A percentile compares a stretch with the other conserved stretches of the same genome.
phyloP scores from a whole-genome alignment of 2,797 vertebrate genomes.

The Melopsittacus undulatus region DNA sequence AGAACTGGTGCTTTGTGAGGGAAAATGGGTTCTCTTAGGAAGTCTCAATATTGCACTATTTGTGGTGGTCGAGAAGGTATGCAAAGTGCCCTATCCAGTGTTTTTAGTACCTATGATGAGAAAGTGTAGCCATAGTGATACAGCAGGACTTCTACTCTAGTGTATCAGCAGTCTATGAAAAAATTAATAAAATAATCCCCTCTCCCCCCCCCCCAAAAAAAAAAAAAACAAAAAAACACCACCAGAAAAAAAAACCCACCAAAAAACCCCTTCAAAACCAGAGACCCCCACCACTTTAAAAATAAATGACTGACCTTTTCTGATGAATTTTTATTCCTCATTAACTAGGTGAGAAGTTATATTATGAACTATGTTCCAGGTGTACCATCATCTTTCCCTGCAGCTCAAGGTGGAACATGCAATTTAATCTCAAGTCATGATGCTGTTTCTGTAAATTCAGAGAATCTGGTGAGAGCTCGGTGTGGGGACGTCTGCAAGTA shows the following conservation, averaged over 20 bases:
- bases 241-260: not conserved
- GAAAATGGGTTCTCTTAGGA: not conserved
- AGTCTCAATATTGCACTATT: not conserved
- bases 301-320: not conserved
- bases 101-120: not conserved
- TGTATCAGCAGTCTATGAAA: not conserved
- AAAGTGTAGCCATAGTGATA: not conserved
- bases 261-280: not conserved
- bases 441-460: not conserved
- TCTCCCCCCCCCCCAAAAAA: too few species aligned
- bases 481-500: not conserved
- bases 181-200: not conserved
- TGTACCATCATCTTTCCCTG: not conserved
- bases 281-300: not conserved
- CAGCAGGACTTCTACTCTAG: not conserved
- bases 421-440: accelerated
- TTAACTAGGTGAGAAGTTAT: not conserved
- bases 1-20: not conserved
- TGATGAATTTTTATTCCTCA: not conserved
- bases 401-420: not conserved
- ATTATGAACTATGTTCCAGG: accelerated
- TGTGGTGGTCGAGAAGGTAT: not conserved
- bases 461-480: not conserved
- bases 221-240: too few species aligned
- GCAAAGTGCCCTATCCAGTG: not conserved